Conservation (phyloP, 2,888 invertebrate genomes). For the Hyalella azteca region DNA sequence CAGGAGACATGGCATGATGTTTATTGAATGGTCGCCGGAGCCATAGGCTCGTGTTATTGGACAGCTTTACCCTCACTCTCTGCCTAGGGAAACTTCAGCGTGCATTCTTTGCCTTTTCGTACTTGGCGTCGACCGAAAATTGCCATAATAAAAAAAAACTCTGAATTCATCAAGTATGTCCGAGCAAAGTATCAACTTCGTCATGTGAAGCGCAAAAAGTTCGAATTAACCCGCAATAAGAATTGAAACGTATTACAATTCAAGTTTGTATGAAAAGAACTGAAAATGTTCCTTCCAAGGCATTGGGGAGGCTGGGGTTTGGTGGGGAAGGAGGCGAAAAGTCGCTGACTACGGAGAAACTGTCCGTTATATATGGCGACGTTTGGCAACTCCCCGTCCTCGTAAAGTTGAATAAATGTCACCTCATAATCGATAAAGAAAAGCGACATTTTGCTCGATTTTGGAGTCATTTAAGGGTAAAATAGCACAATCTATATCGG, state of each 20-base stretch:
- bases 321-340: constrained; percentile 29
- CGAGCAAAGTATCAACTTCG: not conserved
- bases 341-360: constrained; percentile 37
- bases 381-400: constrained; percentile 34
- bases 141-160: not conserved
- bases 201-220: too few species aligned
- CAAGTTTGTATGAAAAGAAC: constrained; percentile 30
- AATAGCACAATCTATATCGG: constrained; percentile 37
- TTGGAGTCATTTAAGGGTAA: constrained; percentile 36
- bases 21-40: constrained; percentile 37
- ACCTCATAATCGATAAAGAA: constrained; percentile 37
- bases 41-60: constrained; percentile 35
- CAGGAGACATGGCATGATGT: constrained; percentile 36
- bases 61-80: constrained; percentile 37
- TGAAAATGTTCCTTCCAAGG: constrained; percentile 32
- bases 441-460: constrained; percentile 36
- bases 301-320: not conserved
- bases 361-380: constrained; percentile 37
- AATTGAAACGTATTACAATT: constrained; percentile 35
- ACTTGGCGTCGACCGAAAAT: not conserved
- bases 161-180: not conserved
- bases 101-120: constrained; percentile 21
- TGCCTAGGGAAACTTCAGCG: constrained; percentile 28
- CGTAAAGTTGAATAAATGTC: constrained; percentile 37
- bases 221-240: constrained; percentile 14